A percentile compares a stretch with the other conserved stretches of the same genome.
Conservation (phyloP, 2,888 invertebrate species). For the Zygogramma bicolorata region DNA sequence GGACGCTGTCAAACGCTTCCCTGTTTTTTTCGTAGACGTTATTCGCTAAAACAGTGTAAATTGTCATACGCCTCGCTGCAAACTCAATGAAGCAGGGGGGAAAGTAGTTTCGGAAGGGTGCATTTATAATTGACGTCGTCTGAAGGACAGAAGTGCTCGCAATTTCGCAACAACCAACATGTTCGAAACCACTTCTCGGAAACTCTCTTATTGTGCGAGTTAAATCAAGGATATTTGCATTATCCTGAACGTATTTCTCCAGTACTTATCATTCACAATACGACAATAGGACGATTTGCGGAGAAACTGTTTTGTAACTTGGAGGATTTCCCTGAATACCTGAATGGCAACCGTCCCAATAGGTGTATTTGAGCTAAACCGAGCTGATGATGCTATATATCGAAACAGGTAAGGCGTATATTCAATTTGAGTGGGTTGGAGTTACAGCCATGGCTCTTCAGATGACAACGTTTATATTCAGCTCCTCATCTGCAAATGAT, state of each 20-base stretch:
- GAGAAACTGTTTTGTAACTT: slow-evolving; percentile 38
- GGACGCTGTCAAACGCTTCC: slow-evolving; percentile 18
- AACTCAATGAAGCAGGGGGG: slow-evolving; percentile 28
- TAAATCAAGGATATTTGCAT: slow-evolving; percentile 55
- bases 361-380: slow-evolving; percentile 24
- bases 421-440: neutral
- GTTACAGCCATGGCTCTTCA: neutral
- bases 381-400: neutral
- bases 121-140: slow-evolving; percentile 55
- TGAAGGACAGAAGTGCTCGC: slow-evolving; percentile 52
- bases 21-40: slow-evolving; percentile 24
- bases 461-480: neutral
- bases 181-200: slow-evolving; percentile 43
- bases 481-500: too few relatives aligned
- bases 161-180: slow-evolving; percentile 54
- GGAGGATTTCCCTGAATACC: slow-evolving; percentile 16
- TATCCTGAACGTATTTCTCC: slow-evolving; percentile 41
- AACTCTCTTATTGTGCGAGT: slow-evolving; percentile 49
- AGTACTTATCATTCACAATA: slow-evolving; percentile 37
- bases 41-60: slow-evolving; percentile 38
- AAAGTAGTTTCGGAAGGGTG: slow-evolving; percentile 45
- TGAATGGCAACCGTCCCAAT: slow-evolving; percentile 14
- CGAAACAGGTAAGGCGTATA: neutral
- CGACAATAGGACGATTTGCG: slow-evolving; percentile 36
- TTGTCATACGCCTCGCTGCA: slow-evolving; percentile 28